A percentile compares a stretch with the other conserved stretches of the same genome.
phyloP scores from a whole-genome alignment of 2,113 vertebrate genomes.

The Eptesicus fuscus region DNA sequence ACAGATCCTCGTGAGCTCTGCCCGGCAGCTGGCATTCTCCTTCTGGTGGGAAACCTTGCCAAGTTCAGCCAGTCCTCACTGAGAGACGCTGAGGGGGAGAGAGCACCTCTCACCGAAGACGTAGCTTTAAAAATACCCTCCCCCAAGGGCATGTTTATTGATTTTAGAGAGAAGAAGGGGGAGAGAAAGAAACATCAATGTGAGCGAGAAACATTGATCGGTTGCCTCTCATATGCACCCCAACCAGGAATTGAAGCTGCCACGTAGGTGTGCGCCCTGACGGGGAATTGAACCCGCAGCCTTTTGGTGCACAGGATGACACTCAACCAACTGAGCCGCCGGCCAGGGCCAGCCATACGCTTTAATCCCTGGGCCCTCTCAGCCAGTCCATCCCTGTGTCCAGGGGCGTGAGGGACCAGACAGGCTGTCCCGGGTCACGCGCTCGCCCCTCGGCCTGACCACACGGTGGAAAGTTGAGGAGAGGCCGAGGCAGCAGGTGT shows the following conservation, averaged over 20 bases:
- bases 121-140: not conserved
- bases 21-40: accelerated
- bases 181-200: not conserved
- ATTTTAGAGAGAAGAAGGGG: not conserved
- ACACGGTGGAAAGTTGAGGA: accelerated
- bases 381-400: accelerated
- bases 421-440: accelerated
- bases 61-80: accelerated
- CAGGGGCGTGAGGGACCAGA: accelerated
- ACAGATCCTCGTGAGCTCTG: accelerated
- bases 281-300: too few species aligned
- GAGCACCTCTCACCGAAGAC: accelerated
- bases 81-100: not conserved
- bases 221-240: too few species aligned
- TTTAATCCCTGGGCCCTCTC: accelerated
- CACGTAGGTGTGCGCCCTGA: not conserved
- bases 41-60: not conserved
- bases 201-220: too few species aligned
- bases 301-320: not conserved
- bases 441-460: too few species aligned
- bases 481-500: accelerated
- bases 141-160: not conserved
- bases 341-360: too few species aligned
- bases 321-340: not conserved
- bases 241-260: too few species aligned